phyloP scores from a whole-genome alignment of 2,113 vertebrate genomes.

The Poeciliopsis retropinna region DNA sequence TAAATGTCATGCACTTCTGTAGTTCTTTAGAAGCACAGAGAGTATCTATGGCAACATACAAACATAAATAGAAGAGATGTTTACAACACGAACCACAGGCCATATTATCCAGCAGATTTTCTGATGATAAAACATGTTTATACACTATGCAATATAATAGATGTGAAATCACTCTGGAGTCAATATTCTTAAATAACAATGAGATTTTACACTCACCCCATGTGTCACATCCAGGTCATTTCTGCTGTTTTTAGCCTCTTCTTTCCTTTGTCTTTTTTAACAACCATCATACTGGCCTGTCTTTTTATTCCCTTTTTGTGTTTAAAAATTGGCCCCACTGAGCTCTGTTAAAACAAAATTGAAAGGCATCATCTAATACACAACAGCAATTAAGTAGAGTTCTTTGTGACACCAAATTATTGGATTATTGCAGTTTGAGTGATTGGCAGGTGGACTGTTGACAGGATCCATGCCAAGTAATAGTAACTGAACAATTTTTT shows the following conservation, averaged over 20 bases:
- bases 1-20: not conserved
- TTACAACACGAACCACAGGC: not conserved
- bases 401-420: constrained; percentile 13
- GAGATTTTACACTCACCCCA: constrained; percentile 29
- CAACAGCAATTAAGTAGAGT: not conserved
- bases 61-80: not conserved
- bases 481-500: not conserved
- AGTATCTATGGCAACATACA: not conserved
- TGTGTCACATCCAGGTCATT: constrained; percentile 1
- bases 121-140: not conserved
- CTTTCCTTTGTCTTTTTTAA: not conserved
- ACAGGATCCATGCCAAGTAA: not conserved
- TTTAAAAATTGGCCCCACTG: not conserved
- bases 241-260: not conserved
- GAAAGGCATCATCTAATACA: not conserved
- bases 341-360: constrained; percentile 1
- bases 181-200: not conserved
- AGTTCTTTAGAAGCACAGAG: no score
- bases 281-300: not conserved
- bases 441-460: constrained; percentile 48
- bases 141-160: not conserved
- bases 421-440: constrained; percentile 51
- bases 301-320: not conserved
- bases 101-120: not conserved
- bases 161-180: not conserved